Evolutionary conservation across 2,888 invertebrate genomes (phyloP), one percentile per base, ranked within the genome.

Genomic region (Lepidonotus clava): DNA sequence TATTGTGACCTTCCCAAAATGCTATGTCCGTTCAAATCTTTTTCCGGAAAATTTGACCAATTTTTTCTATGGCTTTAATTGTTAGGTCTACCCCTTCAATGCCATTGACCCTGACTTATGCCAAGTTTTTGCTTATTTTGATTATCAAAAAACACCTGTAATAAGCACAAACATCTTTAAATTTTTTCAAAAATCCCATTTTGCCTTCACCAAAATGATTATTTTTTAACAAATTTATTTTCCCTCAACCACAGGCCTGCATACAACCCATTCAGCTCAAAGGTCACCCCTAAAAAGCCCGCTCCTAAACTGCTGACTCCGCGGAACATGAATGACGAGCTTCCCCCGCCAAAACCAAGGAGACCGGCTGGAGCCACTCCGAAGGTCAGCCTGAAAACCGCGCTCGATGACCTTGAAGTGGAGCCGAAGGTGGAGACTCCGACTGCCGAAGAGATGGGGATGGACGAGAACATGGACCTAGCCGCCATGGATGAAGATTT

Each of bases 261-360:
- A 1, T 83, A 83, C 51, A 86, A 86, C 32, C 86, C 86, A 1
- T 86, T 86, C 76, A 86, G 86, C 21, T n/a, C 46, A 0, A 85
- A 67, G n/a, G 53, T 51, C 0, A 86, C 76, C n/a, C 86, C 71
- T 21, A 86, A 76, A 77, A 86, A 86, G 36, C 71, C 86, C 18
- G n/a, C 86, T 24, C 51, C 86, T 1, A 86, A 53, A 24, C 83
- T 56, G 0, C 53, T 83, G 21, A 56, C 83, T 6, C 83, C 83
- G 4, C 53, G 83, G 6, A 83, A 83, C 36, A 83, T 83, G 53
- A 83, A 83, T n/a, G 51, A 51, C n/a, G 86, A 86, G 18, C 51
- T 53, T 11, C 80, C 80, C 6, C 41, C 41, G 0, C 11, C 21
- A n/a, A 80, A 80, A n/a, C 4, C n/a, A 1, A 8, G n/a, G 8